These are phyloP conservation scores for Polymixis lichenea DNA, from an alignment of 2,888 invertebrate genomes.

Conservation along the genomic window DNA sequence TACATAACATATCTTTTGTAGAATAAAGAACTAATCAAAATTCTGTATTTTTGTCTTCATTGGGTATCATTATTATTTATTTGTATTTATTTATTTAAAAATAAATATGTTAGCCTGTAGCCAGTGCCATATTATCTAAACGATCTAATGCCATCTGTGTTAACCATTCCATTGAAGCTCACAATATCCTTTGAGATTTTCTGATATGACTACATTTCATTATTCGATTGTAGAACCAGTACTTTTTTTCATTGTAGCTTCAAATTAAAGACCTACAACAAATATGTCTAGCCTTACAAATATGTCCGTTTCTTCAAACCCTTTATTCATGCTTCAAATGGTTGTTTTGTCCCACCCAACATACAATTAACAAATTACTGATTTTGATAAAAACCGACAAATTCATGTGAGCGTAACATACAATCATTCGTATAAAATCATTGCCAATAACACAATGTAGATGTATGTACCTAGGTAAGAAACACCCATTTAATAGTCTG, in stretches of 20 bases:
- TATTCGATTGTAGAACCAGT: neutral
- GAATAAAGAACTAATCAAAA: neutral
- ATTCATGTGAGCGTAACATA: conserved; percentile 61
- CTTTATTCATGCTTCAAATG: conserved; percentile 10
- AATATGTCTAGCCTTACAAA: neutral
- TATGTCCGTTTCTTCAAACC: neutral
- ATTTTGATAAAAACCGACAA: conserved; percentile 56
- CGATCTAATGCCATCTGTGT: neutral
- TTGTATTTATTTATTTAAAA: no score
- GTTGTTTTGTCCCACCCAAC: conserved; percentile 26
- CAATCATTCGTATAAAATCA: conserved; percentile 64
- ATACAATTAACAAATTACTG: conserved; percentile 49
- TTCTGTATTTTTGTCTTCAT: neutral
- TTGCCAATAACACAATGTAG: conserved; percentile 65
- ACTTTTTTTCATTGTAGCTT: neutral
- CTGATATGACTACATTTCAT: no score
- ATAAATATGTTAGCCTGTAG: neutral
- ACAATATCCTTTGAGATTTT: neutral
- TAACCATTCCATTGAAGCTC: neutral
- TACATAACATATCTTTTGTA: neutral
- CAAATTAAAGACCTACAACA: neutral
- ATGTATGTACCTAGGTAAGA: conserved; percentile 49
- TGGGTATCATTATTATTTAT: no score
- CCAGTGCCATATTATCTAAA: neutral
- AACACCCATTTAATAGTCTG: conserved; percentile 49